These are phyloP conservation scores for Halcyon chelicuti DNA, from an alignment of 2,797 vertebrate species.

Conservation along the genomic window DNA sequence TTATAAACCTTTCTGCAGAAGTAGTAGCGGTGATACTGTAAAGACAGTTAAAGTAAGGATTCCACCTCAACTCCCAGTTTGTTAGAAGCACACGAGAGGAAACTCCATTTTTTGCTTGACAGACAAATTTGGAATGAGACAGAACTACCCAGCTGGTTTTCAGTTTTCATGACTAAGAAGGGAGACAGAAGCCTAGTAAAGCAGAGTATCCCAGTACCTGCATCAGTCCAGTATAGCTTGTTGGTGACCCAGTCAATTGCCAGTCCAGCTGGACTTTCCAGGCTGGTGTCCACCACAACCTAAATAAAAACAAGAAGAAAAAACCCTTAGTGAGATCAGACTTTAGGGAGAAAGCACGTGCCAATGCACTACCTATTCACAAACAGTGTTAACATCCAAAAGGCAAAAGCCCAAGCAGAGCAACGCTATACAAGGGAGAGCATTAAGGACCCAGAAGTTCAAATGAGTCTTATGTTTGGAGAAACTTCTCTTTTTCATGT, in stretches of 20 bases:
- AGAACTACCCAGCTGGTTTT: not conserved
- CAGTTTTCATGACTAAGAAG: not conserved
- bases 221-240: constrained; percentile 98
- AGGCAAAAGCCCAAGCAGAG: not conserved
- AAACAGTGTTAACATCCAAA: not conserved
- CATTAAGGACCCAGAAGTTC: not conserved
- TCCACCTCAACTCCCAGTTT: not conserved
- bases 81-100: not conserved
- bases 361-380: not conserved
- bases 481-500: not conserved
- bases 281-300: constrained; percentile 95
- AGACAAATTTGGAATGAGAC: not conserved
- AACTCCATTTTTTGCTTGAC: not conserved
- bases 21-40: not conserved
- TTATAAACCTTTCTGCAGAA: not conserved
- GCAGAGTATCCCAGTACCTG: constrained; percentile 82
- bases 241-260: constrained; percentile 97
- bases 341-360: not conserved
- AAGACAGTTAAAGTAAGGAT: not conserved
- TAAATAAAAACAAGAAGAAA: constrained; percentile 72
- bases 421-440: not conserved
- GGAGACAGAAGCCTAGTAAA: not conserved
- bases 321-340: not conserved
- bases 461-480: not conserved
- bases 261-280: constrained; percentile 96